These are phyloP conservation scores for Pipistrellus nathusii DNA, from an alignment of 2,797 vertebrate species.

Conservation along the genomic window DNA sequence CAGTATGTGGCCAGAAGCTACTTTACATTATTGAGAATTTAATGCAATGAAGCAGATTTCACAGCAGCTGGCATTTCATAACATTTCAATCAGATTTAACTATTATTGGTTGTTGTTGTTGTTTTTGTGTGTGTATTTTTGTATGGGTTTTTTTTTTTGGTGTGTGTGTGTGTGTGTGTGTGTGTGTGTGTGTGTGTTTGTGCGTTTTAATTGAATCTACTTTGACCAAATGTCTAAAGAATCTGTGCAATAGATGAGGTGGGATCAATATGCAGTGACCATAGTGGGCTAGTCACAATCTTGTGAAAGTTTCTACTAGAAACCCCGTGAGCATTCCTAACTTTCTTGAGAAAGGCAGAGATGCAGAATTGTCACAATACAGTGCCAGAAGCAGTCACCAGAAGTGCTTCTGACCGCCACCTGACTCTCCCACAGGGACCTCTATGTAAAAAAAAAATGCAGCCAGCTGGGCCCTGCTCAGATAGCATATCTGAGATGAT, in stretches of 20 bases:
- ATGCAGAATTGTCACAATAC: neutral
- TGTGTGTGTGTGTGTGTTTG: too few relatives aligned
- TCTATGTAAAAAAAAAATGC: conserved; percentile 51
- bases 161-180: too few relatives aligned
- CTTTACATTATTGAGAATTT: neutral
- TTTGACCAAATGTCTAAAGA: neutral
- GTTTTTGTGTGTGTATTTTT: neutral
- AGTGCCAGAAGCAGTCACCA: neutral
- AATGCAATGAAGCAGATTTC: neutral
- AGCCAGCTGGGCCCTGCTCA: conserved; percentile 25
- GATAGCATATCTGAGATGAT: neutral
- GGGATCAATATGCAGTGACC: neutral
- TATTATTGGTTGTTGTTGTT: neutral
- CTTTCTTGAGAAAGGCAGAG: neutral
- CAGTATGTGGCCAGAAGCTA: neutral
- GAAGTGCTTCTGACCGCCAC: neutral
- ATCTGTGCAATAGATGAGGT: neutral
- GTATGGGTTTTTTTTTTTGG: neutral
- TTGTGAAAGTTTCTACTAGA: conserved; percentile 6
- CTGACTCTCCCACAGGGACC: neutral
- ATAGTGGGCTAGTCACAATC: neutral
- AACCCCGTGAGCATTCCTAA: neutral
- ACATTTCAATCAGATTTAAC: conserved; percentile 11
- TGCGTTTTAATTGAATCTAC: neutral
- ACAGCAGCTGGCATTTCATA: neutral